These are phyloP conservation scores for Lethenteron reissneri DNA, from an alignment of 2,113 vertebrate genomes.

Conservation along the genomic window DNA sequence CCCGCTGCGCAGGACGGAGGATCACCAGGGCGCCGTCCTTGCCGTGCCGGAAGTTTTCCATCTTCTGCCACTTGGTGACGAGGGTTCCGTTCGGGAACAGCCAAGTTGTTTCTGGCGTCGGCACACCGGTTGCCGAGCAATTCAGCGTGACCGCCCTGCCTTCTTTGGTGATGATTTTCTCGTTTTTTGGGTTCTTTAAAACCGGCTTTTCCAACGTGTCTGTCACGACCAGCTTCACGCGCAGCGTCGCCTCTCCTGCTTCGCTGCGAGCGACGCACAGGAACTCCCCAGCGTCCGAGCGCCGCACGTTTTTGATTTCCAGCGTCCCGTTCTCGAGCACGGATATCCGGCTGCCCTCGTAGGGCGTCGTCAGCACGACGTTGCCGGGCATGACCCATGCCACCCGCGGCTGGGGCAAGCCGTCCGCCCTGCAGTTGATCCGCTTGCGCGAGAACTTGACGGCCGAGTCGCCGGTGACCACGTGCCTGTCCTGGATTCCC, in stretches of 20 bases:
- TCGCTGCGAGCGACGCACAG: constrained; percentile 49
- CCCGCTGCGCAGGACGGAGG: constrained; percentile 26
- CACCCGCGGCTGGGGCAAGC: constrained; percentile 34
- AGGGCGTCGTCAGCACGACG: constrained; percentile 47
- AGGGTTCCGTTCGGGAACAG: constrained; percentile 41
- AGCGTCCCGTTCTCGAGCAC: constrained; percentile 63
- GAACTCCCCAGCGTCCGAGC: constrained; percentile 33
- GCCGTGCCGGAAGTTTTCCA: constrained; percentile 36
- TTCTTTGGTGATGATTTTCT: constrained; percentile 19
- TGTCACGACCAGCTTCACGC: constrained; percentile 35
- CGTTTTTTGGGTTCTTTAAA: constrained; percentile 22
- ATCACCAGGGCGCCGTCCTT: constrained; percentile 42
- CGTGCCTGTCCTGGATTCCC: constrained; percentile 22
- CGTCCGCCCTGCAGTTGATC: constrained; percentile 41
- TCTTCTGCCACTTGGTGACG: constrained; percentile 13
- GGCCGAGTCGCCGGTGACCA: constrained; percentile 23
- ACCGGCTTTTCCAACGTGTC: constrained; percentile 24
- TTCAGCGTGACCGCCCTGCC: constrained; percentile 46
- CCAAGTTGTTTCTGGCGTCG: constrained; percentile 32
- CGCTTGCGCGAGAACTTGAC: constrained; percentile 24
- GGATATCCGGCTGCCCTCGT: constrained; percentile 38
- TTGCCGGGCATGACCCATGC: constrained; percentile 62
- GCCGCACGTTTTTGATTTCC: constrained; percentile 35
- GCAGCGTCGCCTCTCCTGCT: constrained; percentile 44
- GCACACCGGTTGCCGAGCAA: constrained; percentile 34